These are phyloP conservation scores for Drosophila histrio DNA, from an alignment of 2,888 invertebrate species.

Conservation along the genomic window DNA sequence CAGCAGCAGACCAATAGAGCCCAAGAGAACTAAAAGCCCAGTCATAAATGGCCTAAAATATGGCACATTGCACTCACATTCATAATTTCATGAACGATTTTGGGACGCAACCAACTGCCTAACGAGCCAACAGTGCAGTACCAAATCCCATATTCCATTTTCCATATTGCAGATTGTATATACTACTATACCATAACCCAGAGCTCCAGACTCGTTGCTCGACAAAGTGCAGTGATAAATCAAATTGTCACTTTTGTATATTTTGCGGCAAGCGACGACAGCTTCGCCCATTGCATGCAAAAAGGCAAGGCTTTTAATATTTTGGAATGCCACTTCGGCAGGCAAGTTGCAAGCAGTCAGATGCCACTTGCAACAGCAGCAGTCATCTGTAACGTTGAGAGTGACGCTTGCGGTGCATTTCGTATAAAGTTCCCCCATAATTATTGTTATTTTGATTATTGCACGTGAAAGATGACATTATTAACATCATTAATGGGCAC, in stretches of 20 bases:
- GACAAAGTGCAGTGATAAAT: constrained; percentile 83
- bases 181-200: not conserved
- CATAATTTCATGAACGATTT: constrained; percentile 69
- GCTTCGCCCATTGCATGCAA: constrained; percentile 22
- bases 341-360: not conserved
- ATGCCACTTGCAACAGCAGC: constrained; percentile 1
- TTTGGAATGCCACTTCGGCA: constrained; percentile 17
- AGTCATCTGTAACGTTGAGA: constrained; percentile 16
- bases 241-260: constrained; percentile 83
- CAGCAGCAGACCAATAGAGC: not conserved
- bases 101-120: constrained; percentile 38
- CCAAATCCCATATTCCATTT: constrained; percentile 2
- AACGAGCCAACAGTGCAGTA: constrained; percentile 26
- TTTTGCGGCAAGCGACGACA: constrained; percentile 76
- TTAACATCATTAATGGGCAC: constrained; percentile 59
- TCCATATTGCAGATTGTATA: not conserved
- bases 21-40: constrained; percentile 34
- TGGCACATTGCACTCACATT: constrained; percentile 63
- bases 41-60: constrained; percentile 69
- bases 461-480: constrained; percentile 70
- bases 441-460: constrained; percentile 74
- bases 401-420: constrained; percentile 28
- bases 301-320: constrained; percentile 42
- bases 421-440: constrained; percentile 37
- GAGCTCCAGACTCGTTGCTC: constrained; percentile 11